Evolutionary conservation across 2,888 invertebrate genomes (phyloP).

Genomic region (Linhomoeus sp.): DNA sequence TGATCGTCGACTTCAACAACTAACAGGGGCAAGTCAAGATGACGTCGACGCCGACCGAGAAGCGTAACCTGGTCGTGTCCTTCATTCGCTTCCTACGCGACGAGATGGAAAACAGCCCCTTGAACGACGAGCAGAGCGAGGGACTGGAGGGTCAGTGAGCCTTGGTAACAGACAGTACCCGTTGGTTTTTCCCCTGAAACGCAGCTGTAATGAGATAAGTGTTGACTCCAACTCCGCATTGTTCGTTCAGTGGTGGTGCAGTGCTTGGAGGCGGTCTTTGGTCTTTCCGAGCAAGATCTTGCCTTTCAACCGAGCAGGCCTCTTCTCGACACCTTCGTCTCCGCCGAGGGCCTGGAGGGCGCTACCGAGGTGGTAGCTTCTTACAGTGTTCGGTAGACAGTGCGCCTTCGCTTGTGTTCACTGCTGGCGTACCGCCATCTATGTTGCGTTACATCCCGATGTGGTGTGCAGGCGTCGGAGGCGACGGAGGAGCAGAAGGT

Average conservation of each 20-base stretch:
- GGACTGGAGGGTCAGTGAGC: constrained; percentile 50
- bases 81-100: constrained; percentile 35
- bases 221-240: neutral
- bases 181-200: no score
- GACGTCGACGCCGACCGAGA: neutral
- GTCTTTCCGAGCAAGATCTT: constrained; percentile 37
- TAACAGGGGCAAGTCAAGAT: no score
- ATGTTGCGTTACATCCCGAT: no score
- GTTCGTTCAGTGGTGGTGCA: constrained; percentile 57
- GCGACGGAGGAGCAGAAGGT: constrained; percentile 29
- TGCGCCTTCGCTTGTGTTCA: no score
- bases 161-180: no score
- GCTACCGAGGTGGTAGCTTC: constrained; percentile 5
- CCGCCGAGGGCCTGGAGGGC: constrained; percentile 18
- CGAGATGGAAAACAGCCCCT: constrained; percentile 28
- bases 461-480: constrained; percentile 6
- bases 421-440: no score
- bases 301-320: constrained; percentile 28
- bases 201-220: no score
- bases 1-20: no score
- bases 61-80: constrained; percentile 28
- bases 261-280: constrained; percentile 74
- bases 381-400: no score
- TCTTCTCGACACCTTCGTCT: constrained; percentile 34
- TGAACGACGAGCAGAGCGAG: constrained; percentile 40